Conservation (phyloP, 2,888 invertebrate genomes). For the Tachina grossa region DNA sequence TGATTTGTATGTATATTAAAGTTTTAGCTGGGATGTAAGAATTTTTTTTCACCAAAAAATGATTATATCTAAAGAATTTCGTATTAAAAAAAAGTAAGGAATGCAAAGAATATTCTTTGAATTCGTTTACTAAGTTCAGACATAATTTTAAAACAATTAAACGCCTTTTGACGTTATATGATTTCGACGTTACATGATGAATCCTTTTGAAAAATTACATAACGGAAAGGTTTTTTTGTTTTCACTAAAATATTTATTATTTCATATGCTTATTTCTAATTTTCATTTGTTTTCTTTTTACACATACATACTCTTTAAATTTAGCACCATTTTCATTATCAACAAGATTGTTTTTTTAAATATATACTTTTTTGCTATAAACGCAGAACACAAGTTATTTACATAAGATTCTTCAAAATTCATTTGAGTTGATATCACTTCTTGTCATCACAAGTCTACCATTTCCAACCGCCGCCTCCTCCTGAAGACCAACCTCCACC, state of each 20-base stretch:
- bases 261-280: conserved; percentile 59
- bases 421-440: conserved; percentile 56
- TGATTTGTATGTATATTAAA: too few species aligned
- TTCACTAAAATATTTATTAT: conserved; percentile 28
- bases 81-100: too few species aligned
- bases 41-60: too few species aligned
- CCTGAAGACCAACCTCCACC: conserved; percentile 51
- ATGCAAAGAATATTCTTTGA: too few species aligned
- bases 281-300: conserved; percentile 59
- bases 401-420: conserved; percentile 10
- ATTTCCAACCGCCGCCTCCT: conserved; percentile 72
- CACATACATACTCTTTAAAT: conserved; percentile 62
- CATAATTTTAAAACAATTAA: too few species aligned
- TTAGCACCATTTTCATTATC: conserved; percentile 29
- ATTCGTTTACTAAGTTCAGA: too few species aligned
- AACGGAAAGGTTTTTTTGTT: neutral
- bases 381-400: conserved; percentile 54
- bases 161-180: too few species aligned
- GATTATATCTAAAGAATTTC: too few species aligned
- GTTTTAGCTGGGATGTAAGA: too few species aligned
- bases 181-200: too few species aligned
- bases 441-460: conserved; percentile 48
- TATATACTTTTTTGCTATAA: conserved; percentile 35
- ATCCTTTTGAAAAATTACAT: neutral
- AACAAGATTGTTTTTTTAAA: conserved; percentile 17